phyloP scores from a whole-genome alignment of 2,797 vertebrate species.

The Carapus acus region DNA sequence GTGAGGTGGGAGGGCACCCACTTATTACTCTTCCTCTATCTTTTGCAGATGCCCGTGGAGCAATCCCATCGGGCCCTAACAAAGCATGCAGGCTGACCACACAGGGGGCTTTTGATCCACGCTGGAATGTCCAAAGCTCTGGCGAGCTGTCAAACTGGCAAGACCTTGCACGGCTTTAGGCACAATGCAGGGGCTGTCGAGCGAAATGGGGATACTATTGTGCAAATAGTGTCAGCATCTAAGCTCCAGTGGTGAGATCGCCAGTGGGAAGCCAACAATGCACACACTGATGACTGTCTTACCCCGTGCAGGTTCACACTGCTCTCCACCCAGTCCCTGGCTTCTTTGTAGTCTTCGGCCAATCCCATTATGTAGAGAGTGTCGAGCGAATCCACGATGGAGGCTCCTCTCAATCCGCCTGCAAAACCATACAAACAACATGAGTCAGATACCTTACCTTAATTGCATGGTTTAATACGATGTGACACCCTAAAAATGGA shows the following conservation, averaged over 20 bases:
- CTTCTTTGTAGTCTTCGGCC: constrained; percentile 88
- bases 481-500: no score
- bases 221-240: constrained; percentile 10
- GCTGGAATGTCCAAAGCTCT: constrained; percentile 41
- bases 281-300: constrained; percentile 31
- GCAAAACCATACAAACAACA: constrained; percentile 35
- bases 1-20: no score
- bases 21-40: no score
- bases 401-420: constrained; percentile 93
- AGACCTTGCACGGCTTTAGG: constrained; percentile 29
- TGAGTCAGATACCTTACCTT: no score
- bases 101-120: constrained; percentile 51
- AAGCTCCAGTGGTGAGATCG: background rate
- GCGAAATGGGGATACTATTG: no score
- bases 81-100: constrained; percentile 35
- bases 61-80: constrained; percentile 55
- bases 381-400: constrained; percentile 91
- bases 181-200: constrained; percentile 32
- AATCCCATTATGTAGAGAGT: constrained; percentile 95
- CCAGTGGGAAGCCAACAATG: background rate
- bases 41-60: no score
- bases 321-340: constrained; percentile 88
- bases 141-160: constrained; percentile 40
- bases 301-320: constrained; percentile 90
- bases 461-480: no score